Evolutionary conservation across 2,888 invertebrate genomes (phyloP), one percentile per base, ranked within the genome.

Genomic region (Bimastos eiseni): DNA sequence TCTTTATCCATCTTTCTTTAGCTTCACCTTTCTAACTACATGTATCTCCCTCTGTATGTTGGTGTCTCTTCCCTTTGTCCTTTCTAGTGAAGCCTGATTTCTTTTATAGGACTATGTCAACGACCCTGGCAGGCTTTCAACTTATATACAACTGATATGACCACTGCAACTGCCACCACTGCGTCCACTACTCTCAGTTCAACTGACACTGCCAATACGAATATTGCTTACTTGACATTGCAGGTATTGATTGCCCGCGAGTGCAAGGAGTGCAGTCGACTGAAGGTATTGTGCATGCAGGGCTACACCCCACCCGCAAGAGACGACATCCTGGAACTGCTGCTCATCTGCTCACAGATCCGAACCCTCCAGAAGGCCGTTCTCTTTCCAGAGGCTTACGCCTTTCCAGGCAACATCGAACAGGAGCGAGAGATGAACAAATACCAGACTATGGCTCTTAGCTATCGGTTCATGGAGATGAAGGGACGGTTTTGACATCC

Each of bases 321-420:
- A 88, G 91, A 91, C 0, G 93, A 93, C 83, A 92, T 93, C 24
- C 90, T 92, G 44, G 91, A 92, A 17, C 91, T 94, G 17, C 91
- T 94, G 24, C 91, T 93, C 83, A 92, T 92, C 33, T 93, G 93
- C 89, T 91, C 93, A n/a, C 90, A 92, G 90, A 93, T 94, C 44
- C 91, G 90, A 11, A 92, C 92, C 15, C 91, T 94, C 36, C 94
- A 94, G 91, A 94, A 93, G 44, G 93, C 93, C 90, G 90, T 93
- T 13, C 90, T 94, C 55, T 92, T 94, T 37, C 94, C 94, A 17
- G 94, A 94, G 44, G 92, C 92, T 0, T 94, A 94, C 91, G 94
- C 94, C 21, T 94, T 94, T 91, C 94, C 94, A 0, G 94, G 92
- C 3, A 89, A 90, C 41, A 92, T 90, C 21, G 92, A 92, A 90